Evolutionary conservation across 2,113 vertebrate species (phyloP).

Genomic region (Etia nguti): DNA sequence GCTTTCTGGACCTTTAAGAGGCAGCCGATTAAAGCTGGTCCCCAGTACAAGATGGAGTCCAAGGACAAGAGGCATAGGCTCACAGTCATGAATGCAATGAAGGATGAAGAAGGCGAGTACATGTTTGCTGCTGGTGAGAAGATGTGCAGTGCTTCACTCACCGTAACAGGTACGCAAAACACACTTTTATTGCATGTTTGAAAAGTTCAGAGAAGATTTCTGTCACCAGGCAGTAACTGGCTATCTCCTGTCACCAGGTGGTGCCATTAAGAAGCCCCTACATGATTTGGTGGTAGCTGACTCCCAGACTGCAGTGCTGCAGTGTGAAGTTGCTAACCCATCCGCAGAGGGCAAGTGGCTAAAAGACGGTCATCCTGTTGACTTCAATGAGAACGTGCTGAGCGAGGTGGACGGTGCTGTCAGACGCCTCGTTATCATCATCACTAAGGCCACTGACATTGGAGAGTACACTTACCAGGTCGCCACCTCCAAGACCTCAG

Average conservation of each 20-base stretch:
- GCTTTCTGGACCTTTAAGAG: constrained; percentile 89
- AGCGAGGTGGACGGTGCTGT: constrained; percentile 77
- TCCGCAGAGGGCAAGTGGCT: constrained; percentile 86
- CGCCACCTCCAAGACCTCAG: constrained; percentile 91
- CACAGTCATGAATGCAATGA: constrained; percentile 90
- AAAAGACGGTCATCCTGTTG: constrained; percentile 78
- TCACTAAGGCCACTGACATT: constrained; percentile 81
- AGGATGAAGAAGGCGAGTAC: constrained; percentile 96
- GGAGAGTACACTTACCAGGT: constrained; percentile 94
- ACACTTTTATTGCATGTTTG: neutral
- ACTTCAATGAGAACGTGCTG: constrained; percentile 75
- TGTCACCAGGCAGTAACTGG: neutral
- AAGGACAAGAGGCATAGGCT: constrained; percentile 82
- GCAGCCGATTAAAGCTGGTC: constrained; percentile 78
- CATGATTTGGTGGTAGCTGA: constrained; percentile 87
- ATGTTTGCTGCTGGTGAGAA: constrained; percentile 91
- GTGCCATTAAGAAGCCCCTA: constrained; percentile 91
- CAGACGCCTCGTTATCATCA: constrained; percentile 81
- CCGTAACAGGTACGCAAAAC: constrained; percentile 82
- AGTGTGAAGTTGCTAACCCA: constrained; percentile 93
- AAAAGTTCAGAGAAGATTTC: neutral
- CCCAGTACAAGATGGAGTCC: constrained; percentile 89
- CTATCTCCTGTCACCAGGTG: constrained; percentile 68
- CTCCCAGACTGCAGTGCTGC: constrained; percentile 85
- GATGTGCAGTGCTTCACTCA: constrained; percentile 83